These are phyloP conservation scores for Isotomurus palustris DNA, from an alignment of 2,888 invertebrate species.

Conservation along the genomic window DNA sequence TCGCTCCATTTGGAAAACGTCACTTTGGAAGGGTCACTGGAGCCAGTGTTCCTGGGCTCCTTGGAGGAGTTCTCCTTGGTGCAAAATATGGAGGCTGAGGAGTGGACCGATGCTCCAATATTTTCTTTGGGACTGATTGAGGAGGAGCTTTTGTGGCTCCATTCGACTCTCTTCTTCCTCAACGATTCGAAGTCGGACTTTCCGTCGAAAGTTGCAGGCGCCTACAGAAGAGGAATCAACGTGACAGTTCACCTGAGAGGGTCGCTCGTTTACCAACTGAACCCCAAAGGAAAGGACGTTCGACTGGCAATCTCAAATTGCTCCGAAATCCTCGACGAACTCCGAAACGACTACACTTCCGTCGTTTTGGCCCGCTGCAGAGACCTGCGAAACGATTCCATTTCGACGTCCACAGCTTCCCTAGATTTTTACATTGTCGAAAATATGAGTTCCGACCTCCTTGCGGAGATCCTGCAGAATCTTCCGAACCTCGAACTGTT, in stretches of 20 bases:
- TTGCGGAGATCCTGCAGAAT: conserved; percentile 6
- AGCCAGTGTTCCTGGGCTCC: background rate
- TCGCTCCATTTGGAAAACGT: conserved; percentile 11
- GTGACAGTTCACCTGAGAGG: conserved; percentile 5
- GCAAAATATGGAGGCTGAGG: conserved; percentile 15
- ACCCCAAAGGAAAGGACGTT: conserved; percentile 1
- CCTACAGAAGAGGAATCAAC: background rate
- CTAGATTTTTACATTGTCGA: conserved; percentile 16
- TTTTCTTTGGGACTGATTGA: too few species aligned
- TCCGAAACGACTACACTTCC: background rate
- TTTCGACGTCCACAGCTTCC: conserved; percentile 4
- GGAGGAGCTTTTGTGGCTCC: conserved; percentile 9
- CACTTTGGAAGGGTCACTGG: conserved; percentile 4
- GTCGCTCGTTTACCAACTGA: conserved; percentile 2
- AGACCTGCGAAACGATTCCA: background rate
- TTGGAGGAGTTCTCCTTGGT: conserved; percentile 8
- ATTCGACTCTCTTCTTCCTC: conserved; percentile 15
- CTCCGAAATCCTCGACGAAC: background rate
- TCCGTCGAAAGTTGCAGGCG: background rate
- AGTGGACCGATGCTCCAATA: conserved; percentile 4
- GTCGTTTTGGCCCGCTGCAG: conserved; percentile 11
- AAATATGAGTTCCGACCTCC: background rate
- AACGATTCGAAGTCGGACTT: conserved; percentile 1
- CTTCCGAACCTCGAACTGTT: conserved; percentile 8
- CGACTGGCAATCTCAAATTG: conserved; percentile 1